Evolutionary conservation across 30 jellyfish, hydroid and myxozoan species (phyloP), one percentile per base, ranked within the genome.

Genomic region (Euphysa ruthae): DNA sequence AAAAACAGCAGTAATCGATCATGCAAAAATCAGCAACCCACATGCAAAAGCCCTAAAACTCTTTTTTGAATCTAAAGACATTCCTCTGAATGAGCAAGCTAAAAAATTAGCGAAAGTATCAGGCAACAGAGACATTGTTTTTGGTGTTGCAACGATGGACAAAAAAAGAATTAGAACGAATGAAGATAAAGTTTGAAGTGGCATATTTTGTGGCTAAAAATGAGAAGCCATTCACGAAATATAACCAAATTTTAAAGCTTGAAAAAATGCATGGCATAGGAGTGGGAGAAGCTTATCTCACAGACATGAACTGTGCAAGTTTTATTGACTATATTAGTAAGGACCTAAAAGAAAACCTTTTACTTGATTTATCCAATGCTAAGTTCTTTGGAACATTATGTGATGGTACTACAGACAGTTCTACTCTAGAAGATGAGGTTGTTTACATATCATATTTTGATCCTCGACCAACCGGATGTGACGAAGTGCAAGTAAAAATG

Each of bases 321-420:
- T 28, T 58, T 58, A 38, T 38, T 8, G 52, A 38, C 52, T 38
- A 8, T 38, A 38, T n/a, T 38, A 38, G 52, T 38, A n/a, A 58
- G 27, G 72, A 58, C 27, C 5, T 58, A 26, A 19, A 58, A 26
- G 49, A 58, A 20, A 19, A 58, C 20, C 65, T 28, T 4, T 6
- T 8, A 8, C 5, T 6, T 19, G 72, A 58, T 26, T 6, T 58
- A 7, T 18, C 65, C 7, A 58, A 58, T 5, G 63, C 72, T 26
- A 58, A 58, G 65, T 58, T 58, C 27, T 12, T 58, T 26, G 26
- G 72, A 6, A 26, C 27, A 12, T 26, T 58, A 12, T 58, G 72
- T 58, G 72, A 58, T 58, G 74, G 74, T 8, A 25, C 71, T 4
- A 4, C 62, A 2, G 74, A 61, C 25, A 32, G 65, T 32, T 64